phyloP scores from a whole-genome alignment of 1,140 invertebrate genomes.

The Ips typographus region DNA sequence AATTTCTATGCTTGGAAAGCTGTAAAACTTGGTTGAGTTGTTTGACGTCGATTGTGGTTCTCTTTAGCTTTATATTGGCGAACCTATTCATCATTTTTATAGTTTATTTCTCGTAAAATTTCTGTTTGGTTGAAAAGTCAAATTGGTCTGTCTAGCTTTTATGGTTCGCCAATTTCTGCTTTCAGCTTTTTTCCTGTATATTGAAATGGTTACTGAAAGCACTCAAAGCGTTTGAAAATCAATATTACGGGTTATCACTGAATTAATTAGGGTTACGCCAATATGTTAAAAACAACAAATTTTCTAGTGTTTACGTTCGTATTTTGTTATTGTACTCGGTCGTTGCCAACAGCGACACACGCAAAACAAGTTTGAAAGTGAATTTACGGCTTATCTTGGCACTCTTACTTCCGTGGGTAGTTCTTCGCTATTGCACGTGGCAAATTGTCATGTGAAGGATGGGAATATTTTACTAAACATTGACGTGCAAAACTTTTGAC shows the following conservation, averaged over 20 bases:
- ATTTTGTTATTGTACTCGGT: neutral
- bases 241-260: no score
- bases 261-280: no score
- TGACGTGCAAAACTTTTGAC: no score
- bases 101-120: no score
- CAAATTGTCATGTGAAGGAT: no score
- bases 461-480: no score
- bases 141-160: neutral
- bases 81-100: constrained; percentile 7
- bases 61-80: constrained; percentile 22
- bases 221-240: neutral
- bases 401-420: neutral
- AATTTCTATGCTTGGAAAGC: no score
- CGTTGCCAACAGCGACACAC: neutral
- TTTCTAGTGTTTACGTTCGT: no score
- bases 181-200: constrained; percentile 8
- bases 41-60: constrained; percentile 9
- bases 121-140: no score
- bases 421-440: no score
- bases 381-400: constrained; percentile 2
- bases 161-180: constrained; percentile 15
- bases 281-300: no score
- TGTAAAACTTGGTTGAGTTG: no score
- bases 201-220: neutral
- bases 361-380: neutral